These are phyloP conservation scores for Mythimna loreyi DNA, from an alignment of 2,888 invertebrate species.

Conservation along the genomic window DNA sequence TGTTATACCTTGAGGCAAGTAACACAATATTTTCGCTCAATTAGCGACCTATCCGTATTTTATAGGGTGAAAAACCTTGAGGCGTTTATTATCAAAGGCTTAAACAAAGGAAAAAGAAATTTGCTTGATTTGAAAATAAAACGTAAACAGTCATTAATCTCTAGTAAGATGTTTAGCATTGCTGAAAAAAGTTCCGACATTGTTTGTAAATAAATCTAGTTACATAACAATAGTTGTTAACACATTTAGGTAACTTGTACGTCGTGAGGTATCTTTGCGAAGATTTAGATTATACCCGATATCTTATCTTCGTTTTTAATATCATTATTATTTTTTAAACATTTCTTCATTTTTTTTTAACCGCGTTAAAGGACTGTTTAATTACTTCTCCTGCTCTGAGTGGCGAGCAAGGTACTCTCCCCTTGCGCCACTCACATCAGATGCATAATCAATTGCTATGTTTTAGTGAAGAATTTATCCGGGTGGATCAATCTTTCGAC, in stretches of 20 bases:
- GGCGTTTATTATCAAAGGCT: slow-evolving; percentile 75
- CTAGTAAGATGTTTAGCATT: slow-evolving; percentile 68
- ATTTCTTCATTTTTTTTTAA: no score
- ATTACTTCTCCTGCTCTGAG: no score
- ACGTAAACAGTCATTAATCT: slow-evolving; percentile 69
- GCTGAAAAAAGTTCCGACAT: slow-evolving; percentile 65
- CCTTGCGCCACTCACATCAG: no score
- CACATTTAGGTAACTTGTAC: slow-evolving; percentile 49
- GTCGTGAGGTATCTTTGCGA: slow-evolving; percentile 38
- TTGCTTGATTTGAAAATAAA: slow-evolving; percentile 59
- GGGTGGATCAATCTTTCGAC: no score
- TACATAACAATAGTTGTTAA: slow-evolving; percentile 65
- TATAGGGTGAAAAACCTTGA: slow-evolving; percentile 67
- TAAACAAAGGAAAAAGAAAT: slow-evolving; percentile 63
- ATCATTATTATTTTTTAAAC: no score
- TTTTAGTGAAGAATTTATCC: no score
- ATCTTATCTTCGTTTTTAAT: no score
- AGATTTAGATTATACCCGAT: not conserved
- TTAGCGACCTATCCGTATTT: slow-evolving; percentile 70
- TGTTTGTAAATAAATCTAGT: slow-evolving; percentile 74
- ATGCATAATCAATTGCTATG: no score
- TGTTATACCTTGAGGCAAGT: slow-evolving; percentile 66
- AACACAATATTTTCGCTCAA: slow-evolving; percentile 77
- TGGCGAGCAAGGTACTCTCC: no score
- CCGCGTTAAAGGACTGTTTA: no score